Conservation (phyloP, 2,113 vertebrate genomes). For the Calyptommatus sinebrachiatus region DNA sequence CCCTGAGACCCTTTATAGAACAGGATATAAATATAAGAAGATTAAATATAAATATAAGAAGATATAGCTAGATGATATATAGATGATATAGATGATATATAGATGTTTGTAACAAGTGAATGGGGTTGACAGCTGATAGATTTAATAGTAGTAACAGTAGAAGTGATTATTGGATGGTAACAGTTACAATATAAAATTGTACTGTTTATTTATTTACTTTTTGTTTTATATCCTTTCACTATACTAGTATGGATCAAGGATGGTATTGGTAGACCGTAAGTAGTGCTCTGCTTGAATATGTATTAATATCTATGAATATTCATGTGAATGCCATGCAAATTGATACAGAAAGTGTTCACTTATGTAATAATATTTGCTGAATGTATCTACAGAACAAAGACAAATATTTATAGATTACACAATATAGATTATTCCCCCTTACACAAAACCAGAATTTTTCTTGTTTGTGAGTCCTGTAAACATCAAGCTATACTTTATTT, state of each 20-base stretch:
- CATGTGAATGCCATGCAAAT: background rate
- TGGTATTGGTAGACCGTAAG: background rate
- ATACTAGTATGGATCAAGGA: background rate
- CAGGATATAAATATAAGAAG: too few relatives aligned
- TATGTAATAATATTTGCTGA: background rate
- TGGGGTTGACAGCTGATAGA: background rate
- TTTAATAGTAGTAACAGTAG: background rate
- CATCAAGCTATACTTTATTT: background rate
- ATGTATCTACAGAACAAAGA: slow-evolving; percentile 28
- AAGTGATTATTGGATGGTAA: background rate
- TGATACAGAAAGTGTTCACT: background rate
- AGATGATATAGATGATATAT: too few relatives aligned
- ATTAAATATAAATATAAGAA: too few relatives aligned
- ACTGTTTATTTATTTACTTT: too few relatives aligned
- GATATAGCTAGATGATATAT: too few relatives aligned
- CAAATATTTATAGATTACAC: slow-evolving; percentile 38
- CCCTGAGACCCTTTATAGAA: too few relatives aligned
- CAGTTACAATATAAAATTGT: too few relatives aligned
- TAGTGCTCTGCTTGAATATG: background rate
- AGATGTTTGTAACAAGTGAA: too few relatives aligned
- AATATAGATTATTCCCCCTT: slow-evolving; percentile 1
- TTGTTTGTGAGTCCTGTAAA: slow-evolving; percentile 9
- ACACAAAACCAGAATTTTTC: slow-evolving; percentile 15
- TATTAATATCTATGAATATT: background rate
- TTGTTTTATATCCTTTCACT: background rate